Conservation (phyloP, 2,113 vertebrate species). For the Rhynchomys soricoides region DNA sequence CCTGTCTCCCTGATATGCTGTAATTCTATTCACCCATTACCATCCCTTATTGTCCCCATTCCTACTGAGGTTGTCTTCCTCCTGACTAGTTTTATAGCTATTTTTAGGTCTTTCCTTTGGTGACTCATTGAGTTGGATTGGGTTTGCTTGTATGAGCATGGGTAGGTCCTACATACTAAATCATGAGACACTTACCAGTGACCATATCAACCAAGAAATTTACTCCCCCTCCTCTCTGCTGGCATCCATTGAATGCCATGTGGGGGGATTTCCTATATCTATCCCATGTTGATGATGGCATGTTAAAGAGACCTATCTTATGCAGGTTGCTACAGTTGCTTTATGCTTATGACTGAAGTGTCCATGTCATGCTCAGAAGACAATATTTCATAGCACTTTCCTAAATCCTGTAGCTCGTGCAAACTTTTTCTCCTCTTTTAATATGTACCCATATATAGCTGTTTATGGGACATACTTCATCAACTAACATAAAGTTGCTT, state of each 20-base stretch:
- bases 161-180: background rate
- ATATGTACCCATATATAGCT: background rate
- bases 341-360: background rate
- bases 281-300: background rate
- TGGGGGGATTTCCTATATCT: no score
- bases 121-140: background rate
- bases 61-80: background rate
- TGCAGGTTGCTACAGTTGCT: background rate
- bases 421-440: background rate
- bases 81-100: background rate
- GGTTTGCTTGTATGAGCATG: background rate
- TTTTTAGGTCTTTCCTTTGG: background rate
- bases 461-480: background rate
- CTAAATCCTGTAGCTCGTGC: background rate
- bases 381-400: background rate
- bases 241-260: background rate
- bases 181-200: background rate
- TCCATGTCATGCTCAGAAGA: background rate
- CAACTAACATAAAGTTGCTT: rapidly evolving
- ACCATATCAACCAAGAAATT: background rate
- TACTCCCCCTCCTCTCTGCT: background rate
- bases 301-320: background rate
- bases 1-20: background rate
- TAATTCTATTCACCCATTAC: background rate
- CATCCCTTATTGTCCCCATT: background rate